Evolutionary conservation across 2,797 vertebrate species (phyloP).

Genomic region (Sebastes hopkinsi): DNA sequence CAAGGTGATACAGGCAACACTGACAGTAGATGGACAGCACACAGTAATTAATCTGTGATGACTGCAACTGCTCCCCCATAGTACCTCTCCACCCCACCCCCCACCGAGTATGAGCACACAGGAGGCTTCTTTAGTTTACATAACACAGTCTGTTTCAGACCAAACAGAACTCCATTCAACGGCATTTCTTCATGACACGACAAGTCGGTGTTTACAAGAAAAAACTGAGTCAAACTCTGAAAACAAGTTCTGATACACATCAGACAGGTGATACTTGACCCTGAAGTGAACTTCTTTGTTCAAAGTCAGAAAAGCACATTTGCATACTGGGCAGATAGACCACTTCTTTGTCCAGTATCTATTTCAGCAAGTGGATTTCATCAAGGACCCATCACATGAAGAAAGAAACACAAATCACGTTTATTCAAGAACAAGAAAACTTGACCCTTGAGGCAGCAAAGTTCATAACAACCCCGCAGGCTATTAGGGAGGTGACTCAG

Average conservation of each 20-base stretch:
- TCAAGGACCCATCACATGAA: not conserved
- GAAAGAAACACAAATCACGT: not conserved
- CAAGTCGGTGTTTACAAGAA: slow-evolving; percentile 21
- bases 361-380: not conserved
- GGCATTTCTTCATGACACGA: slow-evolving; percentile 8
- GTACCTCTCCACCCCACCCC: not conserved
- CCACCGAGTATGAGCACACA: slow-evolving; percentile 9
- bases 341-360: not conserved
- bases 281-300: not conserved
- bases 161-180: not conserved
- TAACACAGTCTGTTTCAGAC: slow-evolving; percentile 18
- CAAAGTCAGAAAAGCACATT: not conserved
- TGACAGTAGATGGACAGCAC: slow-evolving; percentile 54
- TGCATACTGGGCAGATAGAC: not conserved
- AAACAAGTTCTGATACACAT: not conserved
- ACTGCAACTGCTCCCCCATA: slow-evolving; percentile 11
- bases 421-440: not conserved
- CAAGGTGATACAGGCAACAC: slow-evolving; percentile 19
- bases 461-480: not conserved
- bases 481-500: not conserved
- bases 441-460: not conserved
- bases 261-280: not conserved
- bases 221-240: slow-evolving; percentile 10
- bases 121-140: slow-evolving; percentile 34
- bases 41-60: slow-evolving; percentile 54